Evolutionary conservation across 2,797 vertebrate species (phyloP), one percentile per base, ranked within the genome.

Genomic region (Tenualosa thibaudeaui): DNA sequence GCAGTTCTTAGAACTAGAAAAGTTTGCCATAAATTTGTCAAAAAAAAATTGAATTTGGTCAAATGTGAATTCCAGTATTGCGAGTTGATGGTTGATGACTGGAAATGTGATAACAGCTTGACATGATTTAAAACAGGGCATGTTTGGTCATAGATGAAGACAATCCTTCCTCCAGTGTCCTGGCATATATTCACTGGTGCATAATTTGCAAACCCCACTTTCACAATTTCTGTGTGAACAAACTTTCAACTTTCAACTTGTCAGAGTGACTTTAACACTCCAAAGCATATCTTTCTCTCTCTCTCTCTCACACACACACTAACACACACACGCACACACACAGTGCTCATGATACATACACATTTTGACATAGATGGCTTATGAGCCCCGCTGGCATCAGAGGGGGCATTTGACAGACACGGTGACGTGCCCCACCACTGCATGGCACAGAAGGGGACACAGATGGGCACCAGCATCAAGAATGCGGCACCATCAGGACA

Each of bases 291-390:
- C 37, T 78, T 15, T 22, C 71, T 56, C 17, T 22, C 54, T 54
- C 13, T 7, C 65, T 40, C 65, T 40, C 31, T 40, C 24, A 19
- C 65, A 71, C 15, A 17, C 65, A 71, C 71, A 75, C 24, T 7
- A 31, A 71, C 15, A 17, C 65, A 71, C 71, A 75, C 37, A 19
- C 68, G 46, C 71, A 8, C 71, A 46, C 17, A 10, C 71, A 15
- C 65, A 71, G 4, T 37, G 65, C 3, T 24, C 58, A 62, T 62
- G 58, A 62, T 62, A 24, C 10, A 24, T 5, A 71, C 71, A 78
- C 40, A 78, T 40, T 22, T 22, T 78, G 71, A 78, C 71, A 78
- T 40, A 43, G 71, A 78, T 78, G 71, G 71, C 71, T 43, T 78
- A 40, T 10, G 6, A 78, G 71, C 0, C 4, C 40, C 1, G 71